These are phyloP conservation scores for Platycnemis pennipes DNA, from an alignment of 2,888 invertebrate species.

Conservation along the genomic window DNA sequence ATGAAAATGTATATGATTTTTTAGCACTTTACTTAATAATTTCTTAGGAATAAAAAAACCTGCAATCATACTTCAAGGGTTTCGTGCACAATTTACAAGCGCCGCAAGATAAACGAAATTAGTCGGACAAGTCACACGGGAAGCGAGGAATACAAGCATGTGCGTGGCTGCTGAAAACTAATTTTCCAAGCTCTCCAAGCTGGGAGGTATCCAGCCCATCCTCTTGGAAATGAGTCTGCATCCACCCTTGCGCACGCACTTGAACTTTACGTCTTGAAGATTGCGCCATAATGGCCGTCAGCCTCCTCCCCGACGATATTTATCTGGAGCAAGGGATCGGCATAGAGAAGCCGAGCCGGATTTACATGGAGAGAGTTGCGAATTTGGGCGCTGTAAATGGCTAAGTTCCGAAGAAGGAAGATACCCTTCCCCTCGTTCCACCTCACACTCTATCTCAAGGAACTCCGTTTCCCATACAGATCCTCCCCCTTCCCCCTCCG, in stretches of 20 bases:
- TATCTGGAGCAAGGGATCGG: not conserved
- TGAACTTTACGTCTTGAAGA: not conserved
- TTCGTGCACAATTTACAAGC: too few species aligned
- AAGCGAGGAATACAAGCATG: too few species aligned
- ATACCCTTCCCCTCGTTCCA: not conserved
- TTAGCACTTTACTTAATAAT: too few species aligned
- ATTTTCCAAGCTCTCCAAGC: too few species aligned
- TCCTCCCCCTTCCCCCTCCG: not conserved
- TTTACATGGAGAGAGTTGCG: not conserved
- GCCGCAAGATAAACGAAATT: too few species aligned
- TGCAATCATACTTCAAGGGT: too few species aligned
- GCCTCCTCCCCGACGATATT: not conserved
- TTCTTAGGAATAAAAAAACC: too few species aligned
- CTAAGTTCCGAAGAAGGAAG: not conserved
- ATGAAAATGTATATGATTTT: too few species aligned
- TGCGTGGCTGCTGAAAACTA: too few species aligned
- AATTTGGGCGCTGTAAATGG: slow-evolving; percentile 9
- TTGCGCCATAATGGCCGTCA: not conserved
- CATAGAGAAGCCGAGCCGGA: not conserved
- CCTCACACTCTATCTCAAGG: not conserved
- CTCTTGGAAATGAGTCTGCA: not conserved
- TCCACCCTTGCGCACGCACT: not conserved
- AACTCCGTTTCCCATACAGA: not conserved
- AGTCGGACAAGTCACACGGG: too few species aligned
- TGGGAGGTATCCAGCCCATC: not conserved